Base-by-base conservation (phyloP, 1,140 invertebrate genomes). In the Cecropterus lyciades region DNA sequence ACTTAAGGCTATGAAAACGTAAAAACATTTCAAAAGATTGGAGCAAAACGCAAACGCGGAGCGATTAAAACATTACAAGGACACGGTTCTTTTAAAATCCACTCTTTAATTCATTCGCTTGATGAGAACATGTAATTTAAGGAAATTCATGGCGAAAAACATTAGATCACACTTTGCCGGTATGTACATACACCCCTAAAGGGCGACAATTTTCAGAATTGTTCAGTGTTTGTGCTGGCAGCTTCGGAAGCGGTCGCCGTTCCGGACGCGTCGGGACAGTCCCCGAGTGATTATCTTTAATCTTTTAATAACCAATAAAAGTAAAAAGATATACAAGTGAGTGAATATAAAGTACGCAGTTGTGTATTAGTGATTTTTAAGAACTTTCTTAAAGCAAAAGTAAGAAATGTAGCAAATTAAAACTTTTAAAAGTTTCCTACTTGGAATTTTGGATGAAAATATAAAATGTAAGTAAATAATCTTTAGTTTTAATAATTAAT, bases 181-280 rank as follows among this genome's bases (percentile, higher is more conserved):
- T 37, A n/a, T 37, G 27, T 65, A 33, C 49, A 45, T 63, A 69
- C 70, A 71, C 27, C 68, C 51, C 48, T 72, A 70, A 63, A 79
- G 66, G 71, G 73, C 65, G 67, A 55, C 72, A 68, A 37, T 62
- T 73, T 72, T 73, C 68, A 67, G 67, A 67, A 67, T 57, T 69
- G 62, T 73, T 80, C 80, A 83, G 80, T 83, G 64, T 72, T 75
- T 73, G 74, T 72, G 66, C 56, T 68, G 77, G 52, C 70, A 43
- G 70, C 62, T 72, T 55, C 64, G 62, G 59, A 70, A 65, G 60
- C 80, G 73, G 78, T 76, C 75, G 75, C 55, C 64, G 64, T 0
- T 48, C 1, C 59, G 37, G 40, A 46, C 52, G 63, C 49, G 40
- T 27, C 46, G 30, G 14, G 43, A 14, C 51, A 33, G 14, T 13